Percentiles rank a stretch among this genome's conserved stretches.
Evolutionary conservation across 2,888 invertebrate species (phyloP).

Genomic region (Ochropleura leucogaster): DNA sequence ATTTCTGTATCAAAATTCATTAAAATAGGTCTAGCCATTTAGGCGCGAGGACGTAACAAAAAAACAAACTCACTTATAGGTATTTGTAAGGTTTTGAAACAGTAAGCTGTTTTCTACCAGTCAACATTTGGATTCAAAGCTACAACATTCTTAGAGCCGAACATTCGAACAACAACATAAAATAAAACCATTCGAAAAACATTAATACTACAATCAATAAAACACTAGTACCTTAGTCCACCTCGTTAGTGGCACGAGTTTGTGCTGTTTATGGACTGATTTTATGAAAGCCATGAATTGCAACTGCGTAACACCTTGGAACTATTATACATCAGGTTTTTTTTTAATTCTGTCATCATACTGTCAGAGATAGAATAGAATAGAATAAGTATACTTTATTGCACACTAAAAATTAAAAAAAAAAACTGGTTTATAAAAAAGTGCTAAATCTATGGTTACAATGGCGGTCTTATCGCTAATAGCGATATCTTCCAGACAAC

Average conservation of each 20-base stretch:
- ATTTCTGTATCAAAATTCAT: no score
- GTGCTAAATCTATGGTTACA: no score
- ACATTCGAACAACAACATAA: not conserved
- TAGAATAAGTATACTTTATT: no score
- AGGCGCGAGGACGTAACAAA: no score
- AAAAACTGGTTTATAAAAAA: no score
- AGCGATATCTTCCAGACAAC: no score
- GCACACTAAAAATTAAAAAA: no score
- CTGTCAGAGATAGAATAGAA: no score
- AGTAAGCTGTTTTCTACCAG: not conserved
- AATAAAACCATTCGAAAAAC: not conserved
- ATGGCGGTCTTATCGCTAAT: no score
- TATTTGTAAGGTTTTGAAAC: not conserved
- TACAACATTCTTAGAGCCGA: not conserved
- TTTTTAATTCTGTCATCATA: conserved; percentile 17
- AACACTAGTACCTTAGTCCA: not conserved
- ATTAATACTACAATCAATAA: not conserved
- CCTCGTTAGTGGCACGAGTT: conserved; percentile 27
- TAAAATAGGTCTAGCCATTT: no score
- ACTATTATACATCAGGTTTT: conserved; percentile 30
- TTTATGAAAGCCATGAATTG: conserved; percentile 31
- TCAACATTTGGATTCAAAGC: not conserved
- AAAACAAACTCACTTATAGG: no score
- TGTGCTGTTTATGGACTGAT: conserved; percentile 17
- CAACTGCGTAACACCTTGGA: conserved; percentile 2